phyloP scores from a whole-genome alignment of 2,113 vertebrate genomes.

The Nipponia nippon region DNA sequence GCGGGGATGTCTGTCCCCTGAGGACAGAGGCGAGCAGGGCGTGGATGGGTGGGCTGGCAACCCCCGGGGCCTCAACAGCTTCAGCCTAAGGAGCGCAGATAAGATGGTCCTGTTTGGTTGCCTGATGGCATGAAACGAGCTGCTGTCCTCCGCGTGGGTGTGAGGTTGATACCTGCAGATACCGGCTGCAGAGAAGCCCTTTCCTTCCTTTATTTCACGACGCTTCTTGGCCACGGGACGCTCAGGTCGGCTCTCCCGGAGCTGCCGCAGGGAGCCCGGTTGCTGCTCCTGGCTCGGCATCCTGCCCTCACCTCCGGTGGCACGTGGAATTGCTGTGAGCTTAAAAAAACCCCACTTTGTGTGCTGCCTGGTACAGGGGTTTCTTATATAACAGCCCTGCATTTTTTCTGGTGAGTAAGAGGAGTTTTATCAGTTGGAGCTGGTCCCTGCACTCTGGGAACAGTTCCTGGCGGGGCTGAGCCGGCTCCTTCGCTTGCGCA shows the following conservation, averaged over 20 bases:
- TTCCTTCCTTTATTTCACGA: background rate
- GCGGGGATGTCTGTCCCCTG: background rate
- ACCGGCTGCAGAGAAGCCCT: background rate
- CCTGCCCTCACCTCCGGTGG: background rate
- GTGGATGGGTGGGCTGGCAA: background rate
- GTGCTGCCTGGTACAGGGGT: background rate
- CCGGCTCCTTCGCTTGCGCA: background rate
- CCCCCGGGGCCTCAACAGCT: background rate
- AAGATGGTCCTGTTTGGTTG: background rate
- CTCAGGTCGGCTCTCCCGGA: background rate
- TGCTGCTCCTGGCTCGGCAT: background rate
- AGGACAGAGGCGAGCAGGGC: background rate
- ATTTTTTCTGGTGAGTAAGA: constrained; percentile 5
- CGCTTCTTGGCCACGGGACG: background rate
- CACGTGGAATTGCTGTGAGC: background rate
- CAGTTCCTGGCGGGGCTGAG: background rate
- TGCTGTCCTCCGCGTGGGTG: rapidly evolving
- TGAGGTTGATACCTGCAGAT: background rate
- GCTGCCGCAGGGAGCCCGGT: background rate
- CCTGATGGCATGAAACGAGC: rapidly evolving
- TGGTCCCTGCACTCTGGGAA: background rate
- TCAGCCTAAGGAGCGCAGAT: background rate
- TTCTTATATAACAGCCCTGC: background rate
- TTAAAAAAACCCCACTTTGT: background rate
- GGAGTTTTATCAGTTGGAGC: background rate